Percentiles rank a stretch among this genome's conserved stretches.
Evolutionary conservation across 2,113 vertebrate genomes (phyloP).

Genomic region (Rallus limicola): DNA sequence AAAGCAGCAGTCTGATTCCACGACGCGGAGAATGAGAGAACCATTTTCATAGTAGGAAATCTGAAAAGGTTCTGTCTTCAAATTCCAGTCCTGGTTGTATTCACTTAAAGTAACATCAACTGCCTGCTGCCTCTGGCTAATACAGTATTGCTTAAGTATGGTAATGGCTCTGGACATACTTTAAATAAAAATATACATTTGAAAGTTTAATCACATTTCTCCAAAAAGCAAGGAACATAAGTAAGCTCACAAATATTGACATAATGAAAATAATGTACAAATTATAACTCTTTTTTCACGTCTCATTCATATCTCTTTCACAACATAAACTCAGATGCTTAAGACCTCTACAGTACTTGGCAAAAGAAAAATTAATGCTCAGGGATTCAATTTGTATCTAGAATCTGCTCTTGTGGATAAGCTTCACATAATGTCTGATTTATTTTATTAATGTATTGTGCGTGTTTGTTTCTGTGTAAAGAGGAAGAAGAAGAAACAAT

Average conservation of each 20-base stretch:
- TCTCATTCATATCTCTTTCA: not conserved
- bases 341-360: not conserved
- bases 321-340: not conserved
- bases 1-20: not conserved
- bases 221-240: not conserved
- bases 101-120: not conserved
- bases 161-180: not conserved
- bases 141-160: not conserved
- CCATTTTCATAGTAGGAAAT: not conserved
- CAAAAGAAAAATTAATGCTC: constrained; percentile 41
- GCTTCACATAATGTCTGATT: constrained; percentile 43
- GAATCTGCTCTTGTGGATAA: constrained; percentile 44
- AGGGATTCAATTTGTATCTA: constrained; percentile 12
- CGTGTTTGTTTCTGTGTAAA: constrained; percentile 7
- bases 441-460: constrained; percentile 19
- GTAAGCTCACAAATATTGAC: not conserved
- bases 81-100: not conserved
- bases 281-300: not conserved
- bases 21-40: not conserved
- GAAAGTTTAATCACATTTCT: not conserved
- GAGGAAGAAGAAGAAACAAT: not conserved
- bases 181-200: not conserved
- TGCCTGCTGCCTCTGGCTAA: not conserved
- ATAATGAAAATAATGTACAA: not conserved
- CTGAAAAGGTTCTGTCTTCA: not conserved